phyloP scores from a whole-genome alignment of 2,888 invertebrate genomes.

The Leptinotarsa juncta region DNA sequence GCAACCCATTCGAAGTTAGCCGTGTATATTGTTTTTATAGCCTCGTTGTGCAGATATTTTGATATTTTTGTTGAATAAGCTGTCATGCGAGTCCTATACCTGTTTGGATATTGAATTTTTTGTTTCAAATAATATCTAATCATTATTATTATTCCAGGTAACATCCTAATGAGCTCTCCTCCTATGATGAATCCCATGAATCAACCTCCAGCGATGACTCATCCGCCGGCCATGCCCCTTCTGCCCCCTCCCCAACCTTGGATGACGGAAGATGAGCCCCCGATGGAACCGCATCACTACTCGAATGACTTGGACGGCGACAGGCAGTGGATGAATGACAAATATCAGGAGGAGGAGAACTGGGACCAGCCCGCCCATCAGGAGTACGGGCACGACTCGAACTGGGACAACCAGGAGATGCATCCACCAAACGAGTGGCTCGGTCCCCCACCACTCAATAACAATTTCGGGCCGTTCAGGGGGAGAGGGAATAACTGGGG shows the following conservation, averaged over 20 bases:
- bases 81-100: no score
- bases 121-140: no score
- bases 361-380: conserved; percentile 14
- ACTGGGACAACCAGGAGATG: background rate
- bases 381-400: background rate
- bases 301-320: background rate
- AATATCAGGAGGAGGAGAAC: conserved; percentile 19
- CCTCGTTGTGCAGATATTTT: no score
- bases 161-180: conserved; percentile 20
- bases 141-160: background rate
- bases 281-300: no score
- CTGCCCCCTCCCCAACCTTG: conserved; percentile 33
- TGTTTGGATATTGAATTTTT: no score
- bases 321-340: conserved; percentile 21
- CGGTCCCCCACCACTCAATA: conserved; percentile 28
- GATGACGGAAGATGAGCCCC: conserved; percentile 29
- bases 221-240: conserved; percentile 22
- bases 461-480: conserved; percentile 35
- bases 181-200: conserved; percentile 22
- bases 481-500: conserved; percentile 39
- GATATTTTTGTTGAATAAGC: no score
- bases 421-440: conserved; percentile 35
- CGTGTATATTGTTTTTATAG: no score
- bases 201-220: conserved; percentile 25
- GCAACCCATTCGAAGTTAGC: no score